Base-by-base conservation (phyloP, 1,140 invertebrate genomes). In the Neodiprion virginianus region DNA sequence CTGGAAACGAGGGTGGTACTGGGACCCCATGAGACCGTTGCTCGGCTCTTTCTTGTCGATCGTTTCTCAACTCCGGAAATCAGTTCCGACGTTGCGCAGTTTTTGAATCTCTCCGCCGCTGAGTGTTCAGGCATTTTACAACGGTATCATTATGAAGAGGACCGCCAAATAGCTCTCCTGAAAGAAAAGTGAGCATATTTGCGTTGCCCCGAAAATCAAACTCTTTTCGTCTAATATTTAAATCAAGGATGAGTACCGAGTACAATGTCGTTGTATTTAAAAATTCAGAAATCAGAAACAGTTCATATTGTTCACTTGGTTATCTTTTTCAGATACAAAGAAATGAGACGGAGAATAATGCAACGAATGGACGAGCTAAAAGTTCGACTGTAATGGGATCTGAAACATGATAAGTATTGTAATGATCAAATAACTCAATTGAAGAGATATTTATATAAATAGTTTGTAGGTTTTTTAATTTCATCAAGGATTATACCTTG, bases 11-110 rank as follows among this genome's bases (percentile, higher is more conserved):
- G 95, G 75, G 92, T 96, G 14, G 91, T 94, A 75, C 84, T 96
- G 72, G 95, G 95, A 48, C 95, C 95, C 14, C 94, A 96, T 82
- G 95, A 97, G 86, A 95, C 95, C 84, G 92, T 95, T 21, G 93
- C 93, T 17, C 93, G 93, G 82, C 86, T 97, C 49, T 96, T 95
- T 86, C 87, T 97, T 72, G 94, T 96, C 84, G 95, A 96, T 84
- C 91, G 92, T 77, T 89, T 92, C 40, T 92, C 90, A 68, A 94
- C 94, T 48, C 91, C 92, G 74, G 93, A 95, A 88, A 94, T 95
- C 72, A 94, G 93, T 80, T 90, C 90, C 77, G 94, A 95, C 87
- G 94, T 97, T 72, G 95, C 95, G 76, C 95, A 96, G 84, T 95
- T 95, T 89, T 88, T 97, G 68, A 95, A 96, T 87, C 88, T 97